Conservation (phyloP, 1,140 invertebrate species). For the Eufriesea mexicana region DNA sequence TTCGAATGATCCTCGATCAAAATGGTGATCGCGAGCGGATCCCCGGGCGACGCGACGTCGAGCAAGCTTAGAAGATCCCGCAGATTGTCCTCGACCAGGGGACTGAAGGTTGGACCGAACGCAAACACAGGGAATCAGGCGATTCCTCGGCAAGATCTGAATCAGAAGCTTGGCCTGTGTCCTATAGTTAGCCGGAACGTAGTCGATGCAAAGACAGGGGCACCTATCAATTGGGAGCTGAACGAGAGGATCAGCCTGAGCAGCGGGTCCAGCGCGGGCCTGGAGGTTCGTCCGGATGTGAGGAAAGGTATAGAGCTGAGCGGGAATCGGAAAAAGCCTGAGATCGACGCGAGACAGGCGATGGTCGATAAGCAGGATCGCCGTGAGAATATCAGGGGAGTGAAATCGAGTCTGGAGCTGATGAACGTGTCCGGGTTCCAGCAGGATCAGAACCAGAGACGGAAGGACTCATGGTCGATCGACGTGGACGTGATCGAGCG, state of each 20-base stretch:
- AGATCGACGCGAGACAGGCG: conserved; percentile 19
- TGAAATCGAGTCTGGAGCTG: conserved; percentile 57
- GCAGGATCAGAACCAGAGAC: conserved; percentile 42
- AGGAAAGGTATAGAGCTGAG: conserved; percentile 74
- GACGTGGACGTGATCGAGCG: conserved; percentile 41
- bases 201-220: background rate
- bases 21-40: conserved; percentile 67
- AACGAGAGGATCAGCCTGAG: conserved; percentile 80
- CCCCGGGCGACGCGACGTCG: conserved; percentile 57
- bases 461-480: conserved; percentile 34
- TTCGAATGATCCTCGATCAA: conserved; percentile 24
- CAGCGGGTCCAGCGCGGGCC: conserved; percentile 75
- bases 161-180: conserved; percentile 57
- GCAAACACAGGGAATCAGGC: conserved; percentile 42
- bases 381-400: conserved; percentile 20
- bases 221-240: conserved; percentile 78
- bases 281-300: conserved; percentile 70
- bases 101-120: conserved; percentile 71
- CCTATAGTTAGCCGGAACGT: conserved; percentile 46
- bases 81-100: conserved; percentile 84
- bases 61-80: conserved; percentile 77
- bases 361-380: conserved; percentile 4
- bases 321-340: conserved; percentile 57
- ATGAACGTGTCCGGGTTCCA: conserved; percentile 74
- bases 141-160: conserved; percentile 44